Conservation (phyloP, 2,113 vertebrate species). For the Gadus macrocephalus region DNA sequence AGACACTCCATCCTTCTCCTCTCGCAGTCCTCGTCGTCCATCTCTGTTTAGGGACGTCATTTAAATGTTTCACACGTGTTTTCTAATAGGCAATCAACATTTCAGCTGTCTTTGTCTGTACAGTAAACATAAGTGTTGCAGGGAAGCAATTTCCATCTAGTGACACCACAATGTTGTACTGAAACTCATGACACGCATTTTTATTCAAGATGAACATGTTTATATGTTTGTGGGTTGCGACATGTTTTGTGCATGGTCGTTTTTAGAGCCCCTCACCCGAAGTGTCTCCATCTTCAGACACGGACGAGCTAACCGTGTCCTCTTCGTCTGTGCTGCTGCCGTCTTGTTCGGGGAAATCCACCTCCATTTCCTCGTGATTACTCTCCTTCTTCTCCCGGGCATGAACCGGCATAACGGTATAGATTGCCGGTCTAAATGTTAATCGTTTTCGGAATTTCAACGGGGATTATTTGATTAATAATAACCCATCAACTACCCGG, state of each 20-base stretch:
- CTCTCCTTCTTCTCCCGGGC: constrained; percentile 93
- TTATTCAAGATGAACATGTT: too few species aligned
- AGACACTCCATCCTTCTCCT: constrained; percentile 97
- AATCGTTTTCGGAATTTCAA: too few species aligned
- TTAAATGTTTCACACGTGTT: not conserved
- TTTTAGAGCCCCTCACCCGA: constrained; percentile 73
- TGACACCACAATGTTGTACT: too few species aligned
- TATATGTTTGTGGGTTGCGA: too few species aligned
- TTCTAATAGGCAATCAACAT: too few species aligned
- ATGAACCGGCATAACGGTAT: constrained; percentile 83
- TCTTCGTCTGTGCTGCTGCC: constrained; percentile 94
- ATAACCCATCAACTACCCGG: constrained; percentile 44
- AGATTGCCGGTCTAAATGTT: too few species aligned
- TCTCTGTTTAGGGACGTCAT: constrained; percentile 73
- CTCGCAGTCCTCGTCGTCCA: constrained; percentile 98
- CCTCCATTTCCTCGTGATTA: constrained; percentile 96
- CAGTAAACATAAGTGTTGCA: too few species aligned
- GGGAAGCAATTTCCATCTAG: too few species aligned
- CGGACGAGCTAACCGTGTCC: constrained; percentile 94
- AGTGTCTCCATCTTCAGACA: constrained; percentile 95
- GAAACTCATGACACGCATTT: too few species aligned
- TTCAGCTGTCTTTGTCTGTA: too few species aligned
- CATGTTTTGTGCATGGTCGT: too few species aligned
- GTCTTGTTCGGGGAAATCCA: constrained; percentile 93
- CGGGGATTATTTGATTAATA: too few species aligned